Evolutionary conservation across 2,113 vertebrate genomes (phyloP), one percentile per base, ranked within the genome.

Genomic region (Chionomys nivalis): DNA sequence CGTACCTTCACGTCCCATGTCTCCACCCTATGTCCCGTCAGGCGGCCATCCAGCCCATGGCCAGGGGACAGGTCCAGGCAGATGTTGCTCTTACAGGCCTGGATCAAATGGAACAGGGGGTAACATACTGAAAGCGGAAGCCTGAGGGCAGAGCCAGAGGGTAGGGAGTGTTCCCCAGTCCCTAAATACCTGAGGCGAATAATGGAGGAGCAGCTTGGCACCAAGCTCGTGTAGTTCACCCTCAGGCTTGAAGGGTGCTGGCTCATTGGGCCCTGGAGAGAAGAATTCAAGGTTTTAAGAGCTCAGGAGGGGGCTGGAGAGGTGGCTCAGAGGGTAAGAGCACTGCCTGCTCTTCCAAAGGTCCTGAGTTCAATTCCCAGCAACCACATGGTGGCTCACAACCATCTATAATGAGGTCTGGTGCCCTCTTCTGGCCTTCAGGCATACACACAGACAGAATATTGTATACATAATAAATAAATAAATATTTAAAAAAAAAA

Each of bases 81-180:
- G 98, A 99, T 99, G 97, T 99, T 99, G 97, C 98, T 99, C 98
- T 99, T 99, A 97, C 99, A 99, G 89, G 99, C 99, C 99, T 99
- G 92, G 52, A 8, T 55, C 44, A 95, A 81, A 9, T 21, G 58
- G 61, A 90, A 75, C 82, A 63, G 17, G 1, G 55, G 39, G 44
- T 4, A 3, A 47, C 68, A 61, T 31, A 49, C 1, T 49, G 44
- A 66, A 12, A 7, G 17, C 5, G 17, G 85, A 78, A 94, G 26
- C 73, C 24, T 89, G 66, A 73, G 87, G 65, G 12, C 81, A 47
- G 65, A 9, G 49, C 75, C 10, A 14, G 28, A 33, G 72, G 11
- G 28, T 33, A 81, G 72, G 61, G 89, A 7, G 31, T 7, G 9
- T 9, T 26, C 12, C 39, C 79, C 6, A 1, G 58, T 12, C 47